These are phyloP conservation scores for Drosophila sechellia DNA, from an alignment of 1,140 invertebrate genomes.

Conservation along the genomic window DNA sequence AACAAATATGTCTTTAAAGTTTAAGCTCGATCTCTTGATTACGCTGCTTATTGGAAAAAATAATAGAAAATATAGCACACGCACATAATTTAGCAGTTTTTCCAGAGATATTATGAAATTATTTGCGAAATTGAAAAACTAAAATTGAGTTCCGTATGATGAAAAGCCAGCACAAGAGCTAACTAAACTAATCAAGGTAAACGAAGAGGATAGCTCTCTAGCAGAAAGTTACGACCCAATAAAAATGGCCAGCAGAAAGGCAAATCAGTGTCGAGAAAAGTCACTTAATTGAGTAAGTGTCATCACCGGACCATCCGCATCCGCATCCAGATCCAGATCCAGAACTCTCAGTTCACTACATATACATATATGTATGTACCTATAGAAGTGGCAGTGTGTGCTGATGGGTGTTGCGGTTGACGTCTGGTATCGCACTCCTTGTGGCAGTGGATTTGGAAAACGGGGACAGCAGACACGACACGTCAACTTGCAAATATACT, in stretches of 20 bases:
- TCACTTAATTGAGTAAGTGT: slow-evolving; percentile 80
- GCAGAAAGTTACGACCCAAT: slow-evolving; percentile 19
- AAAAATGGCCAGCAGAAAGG: slow-evolving; percentile 55
- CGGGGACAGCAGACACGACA: slow-evolving; percentile 59
- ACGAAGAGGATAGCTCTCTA: slow-evolving; percentile 46
- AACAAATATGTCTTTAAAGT: not conserved
- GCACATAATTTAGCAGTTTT: too few relatives aligned
- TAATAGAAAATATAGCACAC: not conserved
- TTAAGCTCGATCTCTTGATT: not conserved
- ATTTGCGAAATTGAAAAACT: slow-evolving; percentile 12
- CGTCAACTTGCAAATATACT: slow-evolving; percentile 79
- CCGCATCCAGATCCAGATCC: slow-evolving; percentile 7
- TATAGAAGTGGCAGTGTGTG: slow-evolving; percentile 3
- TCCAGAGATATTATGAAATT: slow-evolving; percentile 5
- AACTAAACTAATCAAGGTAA: slow-evolving; percentile 55
- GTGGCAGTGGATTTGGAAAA: slow-evolving; percentile 48
- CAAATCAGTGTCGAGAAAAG: slow-evolving; percentile 66
- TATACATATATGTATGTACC: slow-evolving; percentile 1
- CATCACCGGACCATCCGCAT: slow-evolving; percentile 51
- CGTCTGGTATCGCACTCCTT: slow-evolving; percentile 44
- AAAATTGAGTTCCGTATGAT: slow-evolving; percentile 14
- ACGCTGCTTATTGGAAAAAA: too few relatives aligned
- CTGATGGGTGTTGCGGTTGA: slow-evolving; percentile 44
- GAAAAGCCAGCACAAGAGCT: slow-evolving; percentile 9
- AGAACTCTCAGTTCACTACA: slow-evolving; percentile 31